phyloP scores from a whole-genome alignment of 2,888 invertebrate genomes.

The Notodonta dromedarius region DNA sequence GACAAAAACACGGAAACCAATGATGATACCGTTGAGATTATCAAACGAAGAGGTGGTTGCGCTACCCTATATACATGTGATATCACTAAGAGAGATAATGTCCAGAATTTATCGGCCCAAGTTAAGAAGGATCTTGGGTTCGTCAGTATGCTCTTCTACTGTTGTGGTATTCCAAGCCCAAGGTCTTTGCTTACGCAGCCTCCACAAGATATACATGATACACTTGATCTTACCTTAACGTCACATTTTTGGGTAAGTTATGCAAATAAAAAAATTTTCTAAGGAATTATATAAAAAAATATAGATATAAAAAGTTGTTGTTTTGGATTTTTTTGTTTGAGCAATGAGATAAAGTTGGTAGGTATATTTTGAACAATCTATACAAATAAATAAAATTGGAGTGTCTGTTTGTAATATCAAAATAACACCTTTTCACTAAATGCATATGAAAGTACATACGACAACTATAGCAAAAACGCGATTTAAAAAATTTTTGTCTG shows the following conservation, averaged over 20 bases:
- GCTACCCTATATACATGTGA: slow-evolving; percentile 83
- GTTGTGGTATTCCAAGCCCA: slow-evolving; percentile 86
- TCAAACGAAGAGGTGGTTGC: slow-evolving; percentile 73
- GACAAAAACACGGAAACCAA: slow-evolving; percentile 85
- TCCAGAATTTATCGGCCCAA: slow-evolving; percentile 67
- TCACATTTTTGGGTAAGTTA: slow-evolving; percentile 86
- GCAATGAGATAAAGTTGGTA: no score
- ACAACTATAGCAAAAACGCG: no score
- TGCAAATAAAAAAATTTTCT: no score
- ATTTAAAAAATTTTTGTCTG: no score
- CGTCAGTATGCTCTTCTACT: slow-evolving; percentile 86
- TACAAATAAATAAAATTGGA: no score
- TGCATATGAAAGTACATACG: no score
- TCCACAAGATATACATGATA: slow-evolving; percentile 79
- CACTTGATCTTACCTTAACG: slow-evolving; percentile 84
- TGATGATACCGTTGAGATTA: slow-evolving; percentile 72
- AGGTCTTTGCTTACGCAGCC: slow-evolving; percentile 78
- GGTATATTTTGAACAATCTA: no score
- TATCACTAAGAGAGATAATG: slow-evolving; percentile 81
- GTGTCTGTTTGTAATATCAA: no score
- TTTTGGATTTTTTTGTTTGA: no score
- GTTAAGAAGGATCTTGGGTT: slow-evolving; percentile 82
- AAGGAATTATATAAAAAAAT: no score
- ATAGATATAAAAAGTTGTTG: no score
- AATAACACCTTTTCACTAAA: no score